Percentiles rank a stretch among this genome's conserved stretches.
phyloP scores from a whole-genome alignment of 2,113 vertebrate genomes.

The Ceuthmochares aereus region DNA sequence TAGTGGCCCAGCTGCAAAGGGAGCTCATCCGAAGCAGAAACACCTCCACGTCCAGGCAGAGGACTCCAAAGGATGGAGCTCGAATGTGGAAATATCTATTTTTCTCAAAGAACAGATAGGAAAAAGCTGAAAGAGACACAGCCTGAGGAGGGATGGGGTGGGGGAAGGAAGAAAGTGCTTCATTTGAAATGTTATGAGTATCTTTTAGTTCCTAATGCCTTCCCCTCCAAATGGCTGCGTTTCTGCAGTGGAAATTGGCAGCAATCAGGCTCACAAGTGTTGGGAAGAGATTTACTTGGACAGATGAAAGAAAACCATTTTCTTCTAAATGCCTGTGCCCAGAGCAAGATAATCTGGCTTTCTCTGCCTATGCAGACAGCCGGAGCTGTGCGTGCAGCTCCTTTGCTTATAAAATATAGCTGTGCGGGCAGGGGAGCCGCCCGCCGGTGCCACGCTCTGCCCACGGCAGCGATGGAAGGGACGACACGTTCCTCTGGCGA shows the following conservation, averaged over 20 bases:
- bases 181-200: slow-evolving; percentile 52
- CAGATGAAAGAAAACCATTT: slow-evolving; percentile 74
- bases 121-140: neutral
- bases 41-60: neutral
- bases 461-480: neutral
- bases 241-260: slow-evolving; percentile 70
- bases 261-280: slow-evolving; percentile 72
- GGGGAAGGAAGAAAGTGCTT: neutral
- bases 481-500: neutral
- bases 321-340: slow-evolving; percentile 48
- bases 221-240: slow-evolving; percentile 43
- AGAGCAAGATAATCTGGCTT: slow-evolving; percentile 29
- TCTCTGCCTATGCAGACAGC: neutral
- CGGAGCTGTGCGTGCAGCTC: neutral
- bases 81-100: neutral
- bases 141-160: neutral
- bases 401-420: slow-evolving; percentile 21
- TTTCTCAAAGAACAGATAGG: neutral
- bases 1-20: neutral
- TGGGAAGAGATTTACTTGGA: slow-evolving; percentile 70
- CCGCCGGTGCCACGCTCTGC: too few species aligned
- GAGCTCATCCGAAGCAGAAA: neutral
- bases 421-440: neutral
- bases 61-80: neutral
- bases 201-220: slow-evolving; percentile 62